These are phyloP conservation scores for Epinephelus coioides DNA, from an alignment of 2,797 vertebrate genomes.

Conservation along the genomic window DNA sequence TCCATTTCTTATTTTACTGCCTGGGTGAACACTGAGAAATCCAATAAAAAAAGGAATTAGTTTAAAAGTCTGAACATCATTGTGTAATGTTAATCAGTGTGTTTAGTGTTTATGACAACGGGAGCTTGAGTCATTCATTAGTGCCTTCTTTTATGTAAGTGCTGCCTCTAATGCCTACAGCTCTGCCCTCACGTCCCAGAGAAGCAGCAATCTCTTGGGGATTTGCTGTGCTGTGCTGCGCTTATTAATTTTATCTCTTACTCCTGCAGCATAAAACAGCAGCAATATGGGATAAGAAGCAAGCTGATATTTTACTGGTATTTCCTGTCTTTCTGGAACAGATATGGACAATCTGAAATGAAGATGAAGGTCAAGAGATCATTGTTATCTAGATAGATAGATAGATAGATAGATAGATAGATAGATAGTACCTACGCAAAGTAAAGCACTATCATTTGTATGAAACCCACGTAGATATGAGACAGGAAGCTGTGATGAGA, in stretches of 20 bases:
- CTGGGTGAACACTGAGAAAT: not conserved
- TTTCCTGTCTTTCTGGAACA: not conserved
- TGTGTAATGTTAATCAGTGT: not conserved
- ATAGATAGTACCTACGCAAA: too few relatives aligned
- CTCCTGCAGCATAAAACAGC: constrained; percentile 21
- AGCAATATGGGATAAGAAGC: not conserved
- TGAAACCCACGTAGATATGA: too few relatives aligned
- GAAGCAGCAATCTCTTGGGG: constrained; percentile 29
- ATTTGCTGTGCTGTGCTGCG: constrained; percentile 27
- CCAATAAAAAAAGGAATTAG: not conserved
- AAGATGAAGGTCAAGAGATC: too few relatives aligned
- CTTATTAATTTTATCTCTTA: constrained; percentile 40
- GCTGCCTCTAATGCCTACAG: constrained; percentile 10
- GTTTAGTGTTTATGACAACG: not conserved
- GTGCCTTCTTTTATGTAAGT: constrained; percentile 19
- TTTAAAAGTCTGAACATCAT: not conserved
- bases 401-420: not conserved
- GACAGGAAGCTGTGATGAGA: too few relatives aligned
- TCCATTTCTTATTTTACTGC: not conserved
- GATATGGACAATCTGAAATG: not conserved
- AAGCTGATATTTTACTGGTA: not conserved
- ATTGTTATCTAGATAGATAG: too few relatives aligned
- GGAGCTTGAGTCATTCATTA: constrained; percentile 50
- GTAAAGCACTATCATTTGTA: too few relatives aligned
- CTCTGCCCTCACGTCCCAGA: constrained; percentile 24